These are phyloP conservation scores for Tuberolachnus salignus DNA, from an alignment of 2,888 invertebrate species.

Conservation along the genomic window DNA sequence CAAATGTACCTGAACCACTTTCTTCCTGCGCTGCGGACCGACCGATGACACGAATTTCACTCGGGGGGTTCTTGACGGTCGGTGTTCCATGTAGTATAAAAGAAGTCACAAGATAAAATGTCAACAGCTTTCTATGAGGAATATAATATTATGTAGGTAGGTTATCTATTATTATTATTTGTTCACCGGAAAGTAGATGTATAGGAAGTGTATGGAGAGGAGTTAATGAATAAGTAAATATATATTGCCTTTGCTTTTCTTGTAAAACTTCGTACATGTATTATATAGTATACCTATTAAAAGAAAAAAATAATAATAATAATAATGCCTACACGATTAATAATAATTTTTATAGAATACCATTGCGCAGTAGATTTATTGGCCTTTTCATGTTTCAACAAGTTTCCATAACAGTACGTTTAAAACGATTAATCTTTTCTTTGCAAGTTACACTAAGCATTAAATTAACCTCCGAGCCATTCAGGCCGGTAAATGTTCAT, in stretches of 20 bases:
- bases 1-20: constrained; percentile 48
- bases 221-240: background rate
- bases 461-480: too few species aligned
- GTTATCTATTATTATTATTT: background rate
- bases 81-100: background rate
- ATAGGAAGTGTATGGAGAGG: background rate
- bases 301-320: background rate
- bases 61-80: constrained; percentile 36
- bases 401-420: background rate
- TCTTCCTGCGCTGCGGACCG: constrained; percentile 33
- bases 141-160: background rate
- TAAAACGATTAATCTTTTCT: constrained; percentile 5
- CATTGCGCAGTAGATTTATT: background rate
- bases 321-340: background rate
- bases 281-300: background rate
- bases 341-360: background rate
- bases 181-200: background rate
- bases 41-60: constrained; percentile 48
- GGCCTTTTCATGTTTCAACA: background rate
- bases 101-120: constrained; percentile 48
- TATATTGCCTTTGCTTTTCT: background rate
- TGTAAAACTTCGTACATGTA: background rate
- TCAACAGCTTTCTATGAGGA: constrained; percentile 49
- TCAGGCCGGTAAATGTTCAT: too few species aligned
- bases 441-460: too few species aligned